These are phyloP conservation scores for Melanotaenia trifasciata DNA, from an alignment of 2,797 vertebrate genomes.

Conservation along the genomic window DNA sequence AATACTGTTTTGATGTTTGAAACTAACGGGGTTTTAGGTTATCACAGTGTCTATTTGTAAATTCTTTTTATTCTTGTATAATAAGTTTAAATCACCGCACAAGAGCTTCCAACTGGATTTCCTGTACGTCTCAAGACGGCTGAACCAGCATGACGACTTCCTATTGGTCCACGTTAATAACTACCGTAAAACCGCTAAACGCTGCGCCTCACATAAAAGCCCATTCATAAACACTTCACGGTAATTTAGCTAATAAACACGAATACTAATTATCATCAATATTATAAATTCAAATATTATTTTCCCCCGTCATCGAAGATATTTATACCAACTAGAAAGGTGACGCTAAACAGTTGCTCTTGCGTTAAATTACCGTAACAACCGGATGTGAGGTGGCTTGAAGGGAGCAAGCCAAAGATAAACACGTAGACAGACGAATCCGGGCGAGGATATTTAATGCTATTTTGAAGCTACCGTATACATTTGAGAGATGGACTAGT, in stretches of 20 bases:
- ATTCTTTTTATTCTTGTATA: no score
- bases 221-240: fast-evolving
- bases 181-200: slow-evolving; percentile 67
- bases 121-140: not conserved
- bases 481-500: slow-evolving; percentile 57
- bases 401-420: slow-evolving; percentile 83
- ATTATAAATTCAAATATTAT: no score
- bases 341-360: not conserved
- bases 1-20: no score
- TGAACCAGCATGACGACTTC: slow-evolving; percentile 25
- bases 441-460: slow-evolving; percentile 42
- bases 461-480: not conserved
- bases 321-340: not conserved
- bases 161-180: slow-evolving; percentile 80
- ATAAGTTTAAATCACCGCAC: no score
- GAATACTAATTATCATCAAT: not conserved
- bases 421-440: slow-evolving; percentile 81
- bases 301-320: not conserved
- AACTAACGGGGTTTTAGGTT: no score
- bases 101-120: not conserved
- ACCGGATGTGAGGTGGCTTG: slow-evolving; percentile 94
- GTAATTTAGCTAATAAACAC: fast-evolving
- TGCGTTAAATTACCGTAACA: slow-evolving; percentile 51
- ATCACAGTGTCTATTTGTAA: no score
- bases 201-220: no score